These are phyloP conservation scores for Sisyra nigra DNA, from an alignment of 2,888 invertebrate species.

Conservation along the genomic window DNA sequence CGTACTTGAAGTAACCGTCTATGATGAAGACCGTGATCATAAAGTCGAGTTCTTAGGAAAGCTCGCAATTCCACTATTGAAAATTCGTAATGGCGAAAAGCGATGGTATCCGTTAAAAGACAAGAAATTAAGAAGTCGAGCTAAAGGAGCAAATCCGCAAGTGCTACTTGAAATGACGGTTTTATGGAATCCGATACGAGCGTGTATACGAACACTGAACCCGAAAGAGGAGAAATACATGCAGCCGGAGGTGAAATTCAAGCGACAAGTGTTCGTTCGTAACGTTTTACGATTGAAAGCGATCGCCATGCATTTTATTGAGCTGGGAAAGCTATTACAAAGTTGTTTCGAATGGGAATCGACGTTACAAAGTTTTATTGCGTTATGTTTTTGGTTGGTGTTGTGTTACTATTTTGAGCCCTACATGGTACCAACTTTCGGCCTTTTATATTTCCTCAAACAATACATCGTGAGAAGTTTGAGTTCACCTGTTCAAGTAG, in stretches of 20 bases:
- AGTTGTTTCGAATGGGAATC: slow-evolving; percentile 98
- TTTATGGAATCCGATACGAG: slow-evolving; percentile 82
- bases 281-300: slow-evolving; percentile 87
- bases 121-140: slow-evolving; percentile 73
- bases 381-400: slow-evolving; percentile 71
- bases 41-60: slow-evolving; percentile 96
- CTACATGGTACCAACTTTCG: slow-evolving; percentile 79
- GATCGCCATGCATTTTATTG: slow-evolving; percentile 76
- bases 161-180: slow-evolving; percentile 84
- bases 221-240: slow-evolving; percentile 93
- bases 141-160: slow-evolving; percentile 85
- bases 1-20: slow-evolving; percentile 86
- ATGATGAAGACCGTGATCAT: slow-evolving; percentile 94
- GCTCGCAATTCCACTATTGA: slow-evolving; percentile 71
- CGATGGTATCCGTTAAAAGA: slow-evolving; percentile 95
- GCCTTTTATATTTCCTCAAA: slow-evolving; percentile 66
- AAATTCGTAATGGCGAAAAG: slow-evolving; percentile 78
- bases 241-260: slow-evolving; percentile 89
- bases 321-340: slow-evolving; percentile 80
- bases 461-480: slow-evolving; percentile 43
- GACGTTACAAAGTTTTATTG: slow-evolving; percentile 63
- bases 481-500: slow-evolving; percentile 25
- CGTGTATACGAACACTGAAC: slow-evolving; percentile 83
- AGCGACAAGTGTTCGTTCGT: slow-evolving; percentile 81
- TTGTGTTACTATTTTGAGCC: slow-evolving; percentile 89